phyloP scores from a whole-genome alignment of 2,113 vertebrate species.

The Ceratotherium simum region DNA sequence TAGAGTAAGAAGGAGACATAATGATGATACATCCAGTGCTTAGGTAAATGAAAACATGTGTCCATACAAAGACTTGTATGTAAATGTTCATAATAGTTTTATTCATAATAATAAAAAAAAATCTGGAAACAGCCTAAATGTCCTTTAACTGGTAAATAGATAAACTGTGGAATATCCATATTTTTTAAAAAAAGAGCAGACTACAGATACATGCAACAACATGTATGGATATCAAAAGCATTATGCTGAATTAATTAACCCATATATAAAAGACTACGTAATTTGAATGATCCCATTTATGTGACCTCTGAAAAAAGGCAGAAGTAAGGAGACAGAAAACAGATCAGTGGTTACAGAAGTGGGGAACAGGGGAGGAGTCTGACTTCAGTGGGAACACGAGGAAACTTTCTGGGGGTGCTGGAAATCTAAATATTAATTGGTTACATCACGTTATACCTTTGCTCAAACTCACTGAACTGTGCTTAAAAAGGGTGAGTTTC shows the following conservation, averaged over 20 bases:
- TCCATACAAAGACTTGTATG: neutral
- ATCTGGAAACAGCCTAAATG: too few relatives aligned
- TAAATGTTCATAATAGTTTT: too few relatives aligned
- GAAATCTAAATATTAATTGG: neutral
- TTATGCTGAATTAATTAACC: neutral
- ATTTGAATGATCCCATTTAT: neutral
- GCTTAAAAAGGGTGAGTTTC: neutral
- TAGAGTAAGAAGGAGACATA: neutral
- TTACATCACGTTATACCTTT: rapidly evolving
- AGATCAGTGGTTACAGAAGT: neutral
- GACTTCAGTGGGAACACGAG: neutral
- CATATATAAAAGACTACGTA: neutral
- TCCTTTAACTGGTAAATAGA: too few relatives aligned
- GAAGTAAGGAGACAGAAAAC: neutral
- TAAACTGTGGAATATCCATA: neutral
- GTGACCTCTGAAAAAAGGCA: neutral
- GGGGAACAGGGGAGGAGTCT: too few relatives aligned
- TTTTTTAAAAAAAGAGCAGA: too few relatives aligned
- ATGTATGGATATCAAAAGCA: neutral
- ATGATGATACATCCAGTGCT: neutral
- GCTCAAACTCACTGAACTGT: neutral
- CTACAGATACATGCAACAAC: neutral
- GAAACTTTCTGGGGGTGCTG: neutral
- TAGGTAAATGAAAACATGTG: too few relatives aligned
- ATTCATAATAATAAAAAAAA: too few relatives aligned